phyloP scores from a whole-genome alignment of 2,113 vertebrate genomes.

The Peromyscus leucopus region DNA sequence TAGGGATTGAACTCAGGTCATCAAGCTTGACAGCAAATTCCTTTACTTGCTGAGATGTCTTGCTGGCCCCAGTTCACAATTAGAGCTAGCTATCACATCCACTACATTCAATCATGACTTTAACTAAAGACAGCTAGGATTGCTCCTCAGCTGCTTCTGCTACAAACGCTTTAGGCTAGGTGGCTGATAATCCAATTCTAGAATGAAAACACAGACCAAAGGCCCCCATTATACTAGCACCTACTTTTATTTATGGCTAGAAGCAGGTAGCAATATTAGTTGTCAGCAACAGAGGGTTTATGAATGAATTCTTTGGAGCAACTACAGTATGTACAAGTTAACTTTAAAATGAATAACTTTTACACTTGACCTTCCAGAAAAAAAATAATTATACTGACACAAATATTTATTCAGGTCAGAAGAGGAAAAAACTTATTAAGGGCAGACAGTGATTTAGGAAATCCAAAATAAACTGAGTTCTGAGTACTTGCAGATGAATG shows the following conservation, averaged over 20 bases:
- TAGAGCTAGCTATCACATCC: not conserved
- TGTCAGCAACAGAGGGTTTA: not conserved
- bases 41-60: not conserved
- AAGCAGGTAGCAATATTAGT: not conserved
- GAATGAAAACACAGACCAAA: not conserved
- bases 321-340: not conserved
- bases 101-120: not conserved
- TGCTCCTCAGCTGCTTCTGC: not conserved
- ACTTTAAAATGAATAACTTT: constrained; percentile 37
- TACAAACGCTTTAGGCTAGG: not conserved
- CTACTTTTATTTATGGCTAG: constrained; percentile 41
- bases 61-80: not conserved
- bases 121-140: constrained; percentile 1
- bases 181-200: not conserved
- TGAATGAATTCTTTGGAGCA: constrained; percentile 45
- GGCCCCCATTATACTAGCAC: not conserved
- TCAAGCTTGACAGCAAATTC: not conserved
- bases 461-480: constrained; percentile 10
- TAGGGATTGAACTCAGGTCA: not conserved
- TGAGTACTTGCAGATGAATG: constrained; percentile 16
- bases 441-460: constrained; percentile 3
- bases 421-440: not conserved
- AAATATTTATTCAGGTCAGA: constrained; percentile 49
- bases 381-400: constrained; percentile 16
- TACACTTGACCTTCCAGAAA: not conserved